These are phyloP conservation scores for Drosophila tani DNA, from an alignment of 1,140 invertebrate genomes.

Conservation along the genomic window DNA sequence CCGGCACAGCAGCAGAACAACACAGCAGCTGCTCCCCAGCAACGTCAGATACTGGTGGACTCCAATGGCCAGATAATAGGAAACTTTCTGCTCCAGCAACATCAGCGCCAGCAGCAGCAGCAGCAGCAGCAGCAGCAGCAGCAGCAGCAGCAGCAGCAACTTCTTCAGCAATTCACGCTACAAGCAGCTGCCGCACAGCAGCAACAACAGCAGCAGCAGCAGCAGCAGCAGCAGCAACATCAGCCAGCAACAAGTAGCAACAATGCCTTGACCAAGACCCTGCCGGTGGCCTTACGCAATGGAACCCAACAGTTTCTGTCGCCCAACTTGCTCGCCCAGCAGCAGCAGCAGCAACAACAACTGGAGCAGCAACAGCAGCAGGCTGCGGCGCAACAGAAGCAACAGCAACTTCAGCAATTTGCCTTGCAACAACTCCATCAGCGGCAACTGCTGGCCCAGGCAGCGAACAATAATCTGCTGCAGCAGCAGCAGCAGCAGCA, in stretches of 20 bases:
- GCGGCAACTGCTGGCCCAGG: conserved; percentile 63
- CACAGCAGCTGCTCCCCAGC: conserved; percentile 49
- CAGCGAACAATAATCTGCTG: conserved; percentile 69
- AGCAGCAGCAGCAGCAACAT: conserved; percentile 39
- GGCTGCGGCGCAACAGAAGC: conserved; percentile 59
- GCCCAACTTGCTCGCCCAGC: conserved; percentile 58
- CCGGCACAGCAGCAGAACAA: conserved; percentile 16
- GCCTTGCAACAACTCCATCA: conserved; percentile 72
- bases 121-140: conserved; percentile 72
- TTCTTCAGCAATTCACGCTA: conserved; percentile 69
- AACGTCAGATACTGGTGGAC: conserved; percentile 78
- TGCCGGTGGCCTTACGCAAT: conserved; percentile 68
- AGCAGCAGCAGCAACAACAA: conserved; percentile 56
- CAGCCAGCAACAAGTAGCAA: conserved; percentile 69
- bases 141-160: conserved; percentile 64
- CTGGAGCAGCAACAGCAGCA: conserved; percentile 55
- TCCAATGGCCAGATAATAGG: conserved; percentile 84
- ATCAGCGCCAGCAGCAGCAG: conserved; percentile 61
- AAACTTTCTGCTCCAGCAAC: conserved; percentile 65
- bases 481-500: conserved; percentile 78
- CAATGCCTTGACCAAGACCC: conserved; percentile 56
- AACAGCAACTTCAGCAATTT: conserved; percentile 75
- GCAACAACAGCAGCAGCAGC: conserved; percentile 41
- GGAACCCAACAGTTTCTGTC: conserved; percentile 67
- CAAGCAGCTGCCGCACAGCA: conserved; percentile 66